Evolutionary conservation across 2,113 vertebrate species (phyloP).

Genomic region (Salvator merianae): DNA sequence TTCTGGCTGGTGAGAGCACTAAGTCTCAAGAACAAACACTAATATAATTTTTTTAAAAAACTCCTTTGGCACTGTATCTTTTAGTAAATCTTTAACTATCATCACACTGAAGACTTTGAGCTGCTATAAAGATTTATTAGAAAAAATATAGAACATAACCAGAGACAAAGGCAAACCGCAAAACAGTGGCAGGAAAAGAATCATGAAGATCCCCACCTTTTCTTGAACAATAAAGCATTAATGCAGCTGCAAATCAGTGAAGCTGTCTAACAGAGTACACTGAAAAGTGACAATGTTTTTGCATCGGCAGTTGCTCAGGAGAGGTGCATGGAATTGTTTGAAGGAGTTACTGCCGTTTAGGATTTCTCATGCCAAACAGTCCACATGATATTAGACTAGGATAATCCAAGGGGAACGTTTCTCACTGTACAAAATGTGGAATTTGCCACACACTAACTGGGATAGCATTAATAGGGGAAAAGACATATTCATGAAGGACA

Average conservation of each 20-base stretch:
- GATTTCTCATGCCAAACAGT: background rate
- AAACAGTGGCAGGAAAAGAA: background rate
- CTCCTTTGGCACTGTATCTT: background rate
- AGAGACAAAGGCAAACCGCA: background rate
- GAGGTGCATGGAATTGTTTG: background rate
- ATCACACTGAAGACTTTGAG: background rate
- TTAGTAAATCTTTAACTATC: background rate
- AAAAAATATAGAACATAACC: background rate
- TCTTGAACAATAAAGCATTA: background rate
- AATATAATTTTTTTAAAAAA: too few species aligned
- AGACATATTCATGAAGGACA: too few species aligned
- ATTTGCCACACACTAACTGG: too few species aligned
- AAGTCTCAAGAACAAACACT: background rate
- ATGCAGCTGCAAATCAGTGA: background rate
- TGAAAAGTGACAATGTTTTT: background rate
- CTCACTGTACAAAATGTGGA: too few species aligned
- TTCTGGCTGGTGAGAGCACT: background rate
- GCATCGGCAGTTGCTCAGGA: background rate
- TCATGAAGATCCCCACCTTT: background rate
- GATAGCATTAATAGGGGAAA: too few species aligned
- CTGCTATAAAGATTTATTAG: conserved; percentile 35
- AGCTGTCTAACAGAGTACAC: background rate
- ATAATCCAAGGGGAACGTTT: too few species aligned
- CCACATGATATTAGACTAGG: background rate
- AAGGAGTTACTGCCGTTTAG: background rate